Evolutionary conservation across 2,888 invertebrate species (phyloP), one percentile per base, ranked within the genome.

Genomic region (Trilocha varians): DNA sequence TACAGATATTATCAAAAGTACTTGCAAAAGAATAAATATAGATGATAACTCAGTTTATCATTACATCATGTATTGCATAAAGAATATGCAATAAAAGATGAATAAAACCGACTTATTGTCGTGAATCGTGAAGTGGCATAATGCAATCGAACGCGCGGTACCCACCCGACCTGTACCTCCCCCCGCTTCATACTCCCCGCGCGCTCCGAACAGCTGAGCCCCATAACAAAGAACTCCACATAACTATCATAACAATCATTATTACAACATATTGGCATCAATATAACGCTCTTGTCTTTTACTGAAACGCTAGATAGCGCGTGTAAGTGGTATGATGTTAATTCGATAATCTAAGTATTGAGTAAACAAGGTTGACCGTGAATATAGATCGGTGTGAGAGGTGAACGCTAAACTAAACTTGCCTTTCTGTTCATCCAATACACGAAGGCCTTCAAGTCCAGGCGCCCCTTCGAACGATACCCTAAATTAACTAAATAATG

Each of bases 361-460:
- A 62, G 65, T 69, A 70, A 65, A 69, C 66, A 67, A 46, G 43
- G 50, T 58, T 70, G 72, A 70, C 72, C 72, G 66, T 71, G 74
- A 73, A 67, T 52, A 59, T 50, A 38, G 37, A 40, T 42, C 40
- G 40, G 46, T 49, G 63, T 59, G 59, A 68, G 63, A 70, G 61
- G 68, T 67, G 67, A 67, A 48, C 57, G 61, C 58, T 62, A 65
- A 64, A 50, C 46, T 50, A 51, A 72, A 84, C 85, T 85, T 80
- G 80, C 84, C 84, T 84, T 80, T 78, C 65, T 80, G 73, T 69
- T 76, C 84, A 85, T 85, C 85, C 84, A 85, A 85, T 82, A 71
- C 69, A 64, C 70, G 72, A 70, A 65, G 73, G 71, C 61, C 65
- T 71, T 75, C 76, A 64, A 70, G 57, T 60, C 65, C 70, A 64